A percentile compares a stretch with the other conserved stretches of the same genome.
These are phyloP conservation scores for Desmodus rotundus DNA, from an alignment of 2,113 vertebrate species.

Conservation along the genomic window DNA sequence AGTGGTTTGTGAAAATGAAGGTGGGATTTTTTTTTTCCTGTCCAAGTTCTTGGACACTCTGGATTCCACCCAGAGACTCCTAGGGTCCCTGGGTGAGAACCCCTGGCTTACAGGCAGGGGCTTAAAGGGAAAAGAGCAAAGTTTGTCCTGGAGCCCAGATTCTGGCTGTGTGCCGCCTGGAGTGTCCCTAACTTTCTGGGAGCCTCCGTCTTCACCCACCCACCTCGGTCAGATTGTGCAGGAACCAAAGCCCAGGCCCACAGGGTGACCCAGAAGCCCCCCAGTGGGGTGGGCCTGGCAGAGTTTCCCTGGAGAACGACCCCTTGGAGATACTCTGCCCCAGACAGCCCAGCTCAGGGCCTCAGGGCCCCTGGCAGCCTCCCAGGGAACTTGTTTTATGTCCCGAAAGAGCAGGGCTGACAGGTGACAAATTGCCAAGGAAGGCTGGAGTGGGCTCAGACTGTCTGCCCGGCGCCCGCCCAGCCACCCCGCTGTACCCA, in stretches of 20 bases:
- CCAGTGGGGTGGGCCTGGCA: neutral
- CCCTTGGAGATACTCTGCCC: neutral
- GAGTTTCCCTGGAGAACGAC: neutral
- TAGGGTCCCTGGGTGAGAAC: neutral
- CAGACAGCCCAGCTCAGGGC: slow-evolving; percentile 54
- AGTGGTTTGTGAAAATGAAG: neutral
- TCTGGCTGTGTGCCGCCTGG: neutral
- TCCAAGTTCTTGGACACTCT: neutral
- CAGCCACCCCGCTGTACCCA: slow-evolving; percentile 68
- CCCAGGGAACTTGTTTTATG: slow-evolving; percentile 73
- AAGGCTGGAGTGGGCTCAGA: slow-evolving; percentile 68
- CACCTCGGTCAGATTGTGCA: neutral
- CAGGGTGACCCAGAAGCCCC: neutral
- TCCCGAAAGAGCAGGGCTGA: slow-evolving; percentile 70
- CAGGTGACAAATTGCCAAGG: slow-evolving; percentile 77
- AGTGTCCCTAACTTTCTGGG: neutral
- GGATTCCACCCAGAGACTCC: neutral
- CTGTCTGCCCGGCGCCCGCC: slow-evolving; percentile 74
- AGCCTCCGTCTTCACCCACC: neutral
- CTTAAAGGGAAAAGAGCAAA: neutral
- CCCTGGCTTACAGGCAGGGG: neutral
- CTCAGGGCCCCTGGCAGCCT: slow-evolving; percentile 68
- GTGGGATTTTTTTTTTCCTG: neutral
- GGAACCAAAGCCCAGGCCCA: neutral
- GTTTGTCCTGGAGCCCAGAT: neutral